Conservation (phyloP, 2,113 vertebrate species). For the Bubo blakistoni region DNA sequence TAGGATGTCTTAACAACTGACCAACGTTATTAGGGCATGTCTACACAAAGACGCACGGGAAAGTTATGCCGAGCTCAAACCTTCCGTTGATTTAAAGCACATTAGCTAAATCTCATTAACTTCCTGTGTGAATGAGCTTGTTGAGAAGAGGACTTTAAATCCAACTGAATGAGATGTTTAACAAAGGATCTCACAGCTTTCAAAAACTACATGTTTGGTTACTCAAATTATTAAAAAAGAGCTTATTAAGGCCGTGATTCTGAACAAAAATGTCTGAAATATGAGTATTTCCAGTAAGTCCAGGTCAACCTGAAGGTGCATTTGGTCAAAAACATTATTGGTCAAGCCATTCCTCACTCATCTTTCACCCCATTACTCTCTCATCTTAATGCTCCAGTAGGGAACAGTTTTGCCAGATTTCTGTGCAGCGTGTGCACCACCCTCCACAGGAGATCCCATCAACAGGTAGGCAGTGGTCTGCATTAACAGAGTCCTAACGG, state of each 20-base stretch:
- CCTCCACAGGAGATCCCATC: too few relatives aligned
- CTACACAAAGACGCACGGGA: not conserved
- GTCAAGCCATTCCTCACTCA: not conserved
- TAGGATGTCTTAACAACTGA: not conserved
- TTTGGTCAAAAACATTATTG: not conserved
- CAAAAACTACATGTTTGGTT: not conserved
- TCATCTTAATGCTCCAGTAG: not conserved
- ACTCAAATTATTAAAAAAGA: not conserved
- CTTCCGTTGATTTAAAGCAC: slow-evolving; percentile 8
- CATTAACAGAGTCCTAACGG: not conserved
- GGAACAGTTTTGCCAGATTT: not conserved
- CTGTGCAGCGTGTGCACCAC: accelerated
- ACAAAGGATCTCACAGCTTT: not conserved
- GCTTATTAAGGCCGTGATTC: not conserved
- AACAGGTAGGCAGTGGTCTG: accelerated
- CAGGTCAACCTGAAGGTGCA: accelerated
- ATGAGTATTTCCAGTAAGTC: not conserved
- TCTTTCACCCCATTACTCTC: not conserved
- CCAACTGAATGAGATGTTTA: not conserved
- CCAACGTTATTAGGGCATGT: not conserved
- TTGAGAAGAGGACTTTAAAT: not conserved
- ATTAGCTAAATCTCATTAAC: slow-evolving; percentile 60
- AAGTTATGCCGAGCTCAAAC: slow-evolving; percentile 6
- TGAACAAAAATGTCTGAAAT: not conserved
- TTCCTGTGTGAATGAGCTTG: slow-evolving; percentile 16